phyloP scores from a whole-genome alignment of 35 echinoderm and acorn worm species.

The Stichopus chloronotus region DNA sequence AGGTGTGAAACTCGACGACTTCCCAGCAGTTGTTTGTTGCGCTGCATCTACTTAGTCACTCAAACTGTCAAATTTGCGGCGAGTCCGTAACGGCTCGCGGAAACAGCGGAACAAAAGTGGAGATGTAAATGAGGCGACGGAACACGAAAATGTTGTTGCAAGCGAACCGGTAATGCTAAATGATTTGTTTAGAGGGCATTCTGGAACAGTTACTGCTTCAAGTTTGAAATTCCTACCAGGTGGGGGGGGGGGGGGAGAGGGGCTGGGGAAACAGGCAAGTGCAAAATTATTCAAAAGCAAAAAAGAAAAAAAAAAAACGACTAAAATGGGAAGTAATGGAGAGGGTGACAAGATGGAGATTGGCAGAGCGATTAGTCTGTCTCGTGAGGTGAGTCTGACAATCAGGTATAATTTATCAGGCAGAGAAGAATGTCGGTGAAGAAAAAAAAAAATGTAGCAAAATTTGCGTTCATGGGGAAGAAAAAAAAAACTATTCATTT shows the following conservation, averaged over 20 bases:
- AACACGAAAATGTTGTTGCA: conserved; percentile 29
- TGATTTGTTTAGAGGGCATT: neutral
- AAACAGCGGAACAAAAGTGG: neutral
- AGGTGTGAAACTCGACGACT: neutral
- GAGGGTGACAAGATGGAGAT: neutral
- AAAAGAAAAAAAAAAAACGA: too few relatives aligned
- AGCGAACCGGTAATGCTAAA: neutral
- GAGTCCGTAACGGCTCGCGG: neutral
- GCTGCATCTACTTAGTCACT: neutral
- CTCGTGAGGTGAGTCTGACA: neutral
- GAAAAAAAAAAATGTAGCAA: too few relatives aligned
- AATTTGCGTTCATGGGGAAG: too few relatives aligned
- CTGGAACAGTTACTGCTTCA: neutral
- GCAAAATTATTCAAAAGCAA: too few relatives aligned
- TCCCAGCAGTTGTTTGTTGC: neutral
- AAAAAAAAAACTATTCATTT: too few relatives aligned
- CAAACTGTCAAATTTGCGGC: conserved; percentile 10
- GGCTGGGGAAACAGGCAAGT: too few relatives aligned
- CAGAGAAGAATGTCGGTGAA: too few relatives aligned
- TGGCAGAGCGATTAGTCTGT: neutral
- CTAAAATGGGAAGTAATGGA: neutral
- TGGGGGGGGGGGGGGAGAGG: too few relatives aligned
- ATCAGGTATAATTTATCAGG: neutral
- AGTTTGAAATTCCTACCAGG: neutral
- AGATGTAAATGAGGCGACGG: conserved; percentile 30